Evolutionary conservation across 2,888 invertebrate species (phyloP).

Genomic region (Ennomos fuscantarius): DNA sequence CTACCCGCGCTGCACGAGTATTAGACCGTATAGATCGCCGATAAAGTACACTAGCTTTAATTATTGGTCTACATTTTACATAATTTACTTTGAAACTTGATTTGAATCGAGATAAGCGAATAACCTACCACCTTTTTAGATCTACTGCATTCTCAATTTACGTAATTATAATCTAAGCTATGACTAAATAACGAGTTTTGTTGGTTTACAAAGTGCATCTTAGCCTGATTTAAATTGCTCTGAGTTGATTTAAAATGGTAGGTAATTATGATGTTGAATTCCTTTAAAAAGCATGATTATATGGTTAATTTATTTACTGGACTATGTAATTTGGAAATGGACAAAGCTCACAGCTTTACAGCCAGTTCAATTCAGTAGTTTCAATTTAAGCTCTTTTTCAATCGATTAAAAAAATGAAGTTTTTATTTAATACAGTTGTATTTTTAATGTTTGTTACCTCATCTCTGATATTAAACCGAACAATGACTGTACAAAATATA

Average conservation of each 20-base stretch:
- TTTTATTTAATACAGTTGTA: too few relatives aligned
- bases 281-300: neutral
- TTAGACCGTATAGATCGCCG: too few relatives aligned
- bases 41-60: too few relatives aligned
- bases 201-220: constrained; percentile 34
- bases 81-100: too few relatives aligned
- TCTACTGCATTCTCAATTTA: neutral
- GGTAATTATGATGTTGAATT: neutral
- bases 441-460: too few relatives aligned
- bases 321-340: neutral
- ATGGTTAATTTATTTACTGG: neutral
- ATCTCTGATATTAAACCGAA: too few relatives aligned
- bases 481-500: too few relatives aligned
- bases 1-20: too few relatives aligned
- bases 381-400: too few relatives aligned
- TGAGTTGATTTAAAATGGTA: neutral
- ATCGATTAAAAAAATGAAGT: too few relatives aligned
- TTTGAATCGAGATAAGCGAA: neutral
- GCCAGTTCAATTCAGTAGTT: too few relatives aligned
- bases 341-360: neutral
- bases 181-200: constrained; percentile 48
- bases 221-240: constrained; percentile 6
- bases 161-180: constrained; percentile 20
- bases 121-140: neutral
- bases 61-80: too few relatives aligned